Conservation (phyloP, 2,113 vertebrate species). For the Hypocryptadius cinnamomeus region DNA sequence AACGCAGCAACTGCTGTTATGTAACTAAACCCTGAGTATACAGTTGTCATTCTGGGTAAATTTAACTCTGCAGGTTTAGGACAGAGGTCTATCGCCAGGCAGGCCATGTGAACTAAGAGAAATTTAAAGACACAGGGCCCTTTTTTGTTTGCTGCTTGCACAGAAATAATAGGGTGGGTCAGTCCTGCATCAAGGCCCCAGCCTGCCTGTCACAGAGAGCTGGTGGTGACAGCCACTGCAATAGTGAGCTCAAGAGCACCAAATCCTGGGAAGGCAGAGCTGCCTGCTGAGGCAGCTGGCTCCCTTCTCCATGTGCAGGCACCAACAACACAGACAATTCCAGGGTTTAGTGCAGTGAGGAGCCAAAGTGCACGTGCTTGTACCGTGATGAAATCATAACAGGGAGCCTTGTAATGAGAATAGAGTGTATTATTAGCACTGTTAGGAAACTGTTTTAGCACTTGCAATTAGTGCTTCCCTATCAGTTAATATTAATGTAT, state of each 20-base stretch:
- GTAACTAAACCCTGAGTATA: slow-evolving; percentile 75
- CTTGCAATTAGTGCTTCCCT: slow-evolving; percentile 13
- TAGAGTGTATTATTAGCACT: slow-evolving; percentile 14
- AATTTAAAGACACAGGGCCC: slow-evolving; percentile 64
- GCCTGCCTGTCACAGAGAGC: not conserved
- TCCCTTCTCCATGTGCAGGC: not conserved
- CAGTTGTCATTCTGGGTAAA: slow-evolving; percentile 78
- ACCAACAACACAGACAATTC: slow-evolving; percentile 1
- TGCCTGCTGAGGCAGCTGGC: slow-evolving; percentile 25
- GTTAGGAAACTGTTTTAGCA: not conserved
- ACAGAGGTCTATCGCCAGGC: slow-evolving; percentile 62
- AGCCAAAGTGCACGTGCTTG: slow-evolving; percentile 22
- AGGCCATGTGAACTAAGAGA: slow-evolving; percentile 37
- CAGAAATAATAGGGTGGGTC: not conserved
- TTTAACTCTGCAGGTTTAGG: slow-evolving; percentile 78
- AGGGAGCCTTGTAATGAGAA: slow-evolving; percentile 24
- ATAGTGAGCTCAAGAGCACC: not conserved
- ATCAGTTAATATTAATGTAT: not conserved
- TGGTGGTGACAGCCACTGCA: not conserved
- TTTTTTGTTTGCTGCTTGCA: not conserved
- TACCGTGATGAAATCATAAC: slow-evolving; percentile 31
- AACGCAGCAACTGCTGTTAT: slow-evolving; percentile 72
- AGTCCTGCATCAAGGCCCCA: not conserved
- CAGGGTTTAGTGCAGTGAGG: not conserved
- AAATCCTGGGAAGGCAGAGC: slow-evolving; percentile 25